phyloP scores from a whole-genome alignment of 2,113 vertebrate species.

The Irena cyanogastra region DNA sequence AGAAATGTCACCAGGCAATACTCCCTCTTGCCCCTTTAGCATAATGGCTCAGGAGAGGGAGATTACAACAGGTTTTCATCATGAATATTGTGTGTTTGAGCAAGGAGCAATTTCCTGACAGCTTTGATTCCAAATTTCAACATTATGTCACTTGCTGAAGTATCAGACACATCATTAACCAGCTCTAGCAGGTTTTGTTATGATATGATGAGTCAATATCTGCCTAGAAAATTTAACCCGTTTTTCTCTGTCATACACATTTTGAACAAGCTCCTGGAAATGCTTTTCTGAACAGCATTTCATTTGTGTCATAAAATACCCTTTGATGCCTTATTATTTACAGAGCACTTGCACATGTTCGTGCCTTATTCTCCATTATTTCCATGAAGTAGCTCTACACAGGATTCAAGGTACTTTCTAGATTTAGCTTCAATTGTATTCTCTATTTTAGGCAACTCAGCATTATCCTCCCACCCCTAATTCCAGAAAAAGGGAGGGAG shows the following conservation, averaged over 20 bases:
- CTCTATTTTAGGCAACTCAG: not conserved
- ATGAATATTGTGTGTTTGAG: constrained; percentile 43
- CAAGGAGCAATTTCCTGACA: constrained; percentile 59
- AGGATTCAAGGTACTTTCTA: not conserved
- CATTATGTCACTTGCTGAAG: constrained; percentile 66
- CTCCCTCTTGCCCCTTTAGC: not conserved
- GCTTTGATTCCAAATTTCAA: constrained; percentile 67
- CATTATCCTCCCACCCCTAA: not conserved
- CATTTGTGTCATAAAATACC: not conserved
- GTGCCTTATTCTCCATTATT: not conserved
- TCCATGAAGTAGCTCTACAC: not conserved
- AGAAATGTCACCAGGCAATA: constrained; percentile 24
- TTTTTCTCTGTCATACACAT: not conserved
- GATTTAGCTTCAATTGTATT: not conserved
- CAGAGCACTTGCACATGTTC: not conserved
- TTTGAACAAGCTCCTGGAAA: not conserved
- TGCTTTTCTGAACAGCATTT: not conserved
- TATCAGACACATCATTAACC: constrained; percentile 67
- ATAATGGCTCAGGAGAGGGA: constrained; percentile 30
- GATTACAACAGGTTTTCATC: constrained; percentile 63
- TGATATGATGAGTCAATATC: constrained; percentile 65
- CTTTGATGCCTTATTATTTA: not conserved
- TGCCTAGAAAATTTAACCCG: constrained; percentile 51
- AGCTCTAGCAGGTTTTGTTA: constrained; percentile 63
- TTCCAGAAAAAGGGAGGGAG: not conserved